phyloP scores from a whole-genome alignment of 2,113 vertebrate genomes.

The Trichechus manatus region DNA sequence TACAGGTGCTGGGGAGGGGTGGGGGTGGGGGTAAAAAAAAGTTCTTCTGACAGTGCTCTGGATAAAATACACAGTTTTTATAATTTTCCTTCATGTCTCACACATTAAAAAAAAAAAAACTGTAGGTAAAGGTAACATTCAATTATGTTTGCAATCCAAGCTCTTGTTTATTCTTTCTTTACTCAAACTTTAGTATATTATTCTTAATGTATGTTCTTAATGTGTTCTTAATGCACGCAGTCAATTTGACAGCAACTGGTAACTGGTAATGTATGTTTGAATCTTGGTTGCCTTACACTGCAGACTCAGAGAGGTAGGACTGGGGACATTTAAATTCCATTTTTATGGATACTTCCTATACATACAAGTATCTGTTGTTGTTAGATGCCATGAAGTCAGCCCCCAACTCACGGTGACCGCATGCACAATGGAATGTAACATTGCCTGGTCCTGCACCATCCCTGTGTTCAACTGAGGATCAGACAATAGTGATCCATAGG shows the following conservation, averaged over 20 bases:
- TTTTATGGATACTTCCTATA: neutral
- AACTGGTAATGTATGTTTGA: neutral
- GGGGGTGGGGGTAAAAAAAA: neutral
- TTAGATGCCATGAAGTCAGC: too few relatives aligned
- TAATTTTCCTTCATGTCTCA: neutral
- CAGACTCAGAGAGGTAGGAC: neutral
- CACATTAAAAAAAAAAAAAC: neutral
- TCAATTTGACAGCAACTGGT: too few relatives aligned
- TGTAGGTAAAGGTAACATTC: neutral
- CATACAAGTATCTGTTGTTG: neutral
- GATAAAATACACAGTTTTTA: neutral
- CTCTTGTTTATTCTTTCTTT: constrained; percentile 9
- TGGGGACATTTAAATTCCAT: neutral
- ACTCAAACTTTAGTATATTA: neutral
- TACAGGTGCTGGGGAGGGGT: too few relatives aligned
- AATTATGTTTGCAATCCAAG: constrained; percentile 26
- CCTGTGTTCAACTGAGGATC: too few relatives aligned
- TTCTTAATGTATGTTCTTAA: neutral
- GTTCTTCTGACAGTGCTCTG: neutral
- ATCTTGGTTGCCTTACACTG: neutral
- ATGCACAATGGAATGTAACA: too few relatives aligned
- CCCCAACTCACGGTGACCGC: too few relatives aligned
- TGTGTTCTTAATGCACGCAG: too few relatives aligned
- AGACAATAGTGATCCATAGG: too few relatives aligned
- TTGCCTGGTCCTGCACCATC: too few relatives aligned